These are phyloP conservation scores for Choristoneura rosaceana DNA, from an alignment of 2,888 invertebrate genomes.

Conservation along the genomic window DNA sequence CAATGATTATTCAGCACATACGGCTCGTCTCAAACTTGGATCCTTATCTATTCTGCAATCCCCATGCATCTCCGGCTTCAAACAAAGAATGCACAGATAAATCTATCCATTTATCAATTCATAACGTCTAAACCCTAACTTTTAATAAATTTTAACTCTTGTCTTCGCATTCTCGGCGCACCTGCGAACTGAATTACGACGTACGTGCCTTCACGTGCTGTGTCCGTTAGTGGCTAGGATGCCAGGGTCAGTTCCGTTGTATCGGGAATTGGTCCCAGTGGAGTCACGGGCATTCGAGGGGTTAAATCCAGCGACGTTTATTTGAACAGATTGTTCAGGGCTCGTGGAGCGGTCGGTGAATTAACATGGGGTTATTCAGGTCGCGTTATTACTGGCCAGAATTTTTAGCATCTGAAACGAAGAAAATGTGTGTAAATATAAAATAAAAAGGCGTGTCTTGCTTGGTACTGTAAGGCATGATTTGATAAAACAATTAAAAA, in stretches of 20 bases:
- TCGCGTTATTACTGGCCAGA: conserved; percentile 25
- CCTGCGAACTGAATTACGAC: conserved; percentile 75
- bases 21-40: neutral
- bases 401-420: neutral
- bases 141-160: conserved; percentile 77
- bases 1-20: neutral
- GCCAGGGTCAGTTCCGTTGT: neutral
- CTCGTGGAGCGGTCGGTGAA: conserved; percentile 31
- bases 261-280: conserved; percentile 8
- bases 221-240: conserved; percentile 55
- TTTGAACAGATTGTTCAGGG: conserved; percentile 39
- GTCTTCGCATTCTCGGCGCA: conserved; percentile 71
- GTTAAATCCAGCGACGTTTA: conserved; percentile 39
- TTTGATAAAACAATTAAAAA: too few species aligned
- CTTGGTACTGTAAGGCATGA: neutral
- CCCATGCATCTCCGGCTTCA: neutral
- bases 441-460: neutral
- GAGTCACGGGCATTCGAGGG: conserved; percentile 19
- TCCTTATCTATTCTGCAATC: neutral
- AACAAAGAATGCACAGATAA: neutral
- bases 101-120: conserved; percentile 31
- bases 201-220: conserved; percentile 63
- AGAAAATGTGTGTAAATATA: neutral
- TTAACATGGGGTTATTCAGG: conserved; percentile 27
- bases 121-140: conserved; percentile 49